Percentiles rank a stretch among this genome's conserved stretches.
Conservation (phyloP, 2,797 vertebrate species). For the Cygnus olor region DNA sequence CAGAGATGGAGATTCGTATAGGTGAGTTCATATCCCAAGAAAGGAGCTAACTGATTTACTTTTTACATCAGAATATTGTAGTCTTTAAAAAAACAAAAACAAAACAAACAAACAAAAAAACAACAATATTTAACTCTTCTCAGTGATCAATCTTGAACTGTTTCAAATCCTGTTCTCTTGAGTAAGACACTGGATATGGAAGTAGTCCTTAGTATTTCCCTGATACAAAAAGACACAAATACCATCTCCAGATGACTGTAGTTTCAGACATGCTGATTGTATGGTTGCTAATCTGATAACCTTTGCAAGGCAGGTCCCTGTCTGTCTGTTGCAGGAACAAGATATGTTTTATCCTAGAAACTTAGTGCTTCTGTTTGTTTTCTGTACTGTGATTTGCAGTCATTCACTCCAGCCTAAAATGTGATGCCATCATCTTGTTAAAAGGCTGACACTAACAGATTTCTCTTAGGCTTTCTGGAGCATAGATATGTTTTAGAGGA, state of each 20-base stretch:
- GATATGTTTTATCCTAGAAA: neutral
- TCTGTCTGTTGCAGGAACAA: neutral
- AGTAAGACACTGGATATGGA: neutral
- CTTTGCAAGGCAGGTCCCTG: neutral
- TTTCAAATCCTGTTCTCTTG: neutral
- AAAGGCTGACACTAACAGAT: neutral
- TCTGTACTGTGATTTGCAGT: neutral
- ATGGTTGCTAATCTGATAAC: neutral
- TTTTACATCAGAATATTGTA: neutral
- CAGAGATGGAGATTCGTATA: conserved; percentile 97
- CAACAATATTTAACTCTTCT: neutral
- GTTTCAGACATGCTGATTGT: neutral
- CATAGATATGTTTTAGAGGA: neutral
- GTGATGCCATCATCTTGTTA: neutral
- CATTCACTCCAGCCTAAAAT: neutral
- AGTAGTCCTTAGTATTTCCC: neutral
- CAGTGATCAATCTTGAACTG: rapidly evolving
- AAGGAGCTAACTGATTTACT: neutral
- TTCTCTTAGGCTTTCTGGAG: neutral
- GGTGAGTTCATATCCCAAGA: conserved; percentile 74
- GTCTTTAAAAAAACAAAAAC: neutral
- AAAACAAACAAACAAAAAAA: too few relatives aligned
- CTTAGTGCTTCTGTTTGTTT: neutral
- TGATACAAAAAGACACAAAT: neutral
- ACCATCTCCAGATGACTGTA: neutral